Percentiles rank a stretch among this genome's conserved stretches.
Conservation (phyloP, 23 tunicate species). For the Trididemnum nubilum region DNA sequence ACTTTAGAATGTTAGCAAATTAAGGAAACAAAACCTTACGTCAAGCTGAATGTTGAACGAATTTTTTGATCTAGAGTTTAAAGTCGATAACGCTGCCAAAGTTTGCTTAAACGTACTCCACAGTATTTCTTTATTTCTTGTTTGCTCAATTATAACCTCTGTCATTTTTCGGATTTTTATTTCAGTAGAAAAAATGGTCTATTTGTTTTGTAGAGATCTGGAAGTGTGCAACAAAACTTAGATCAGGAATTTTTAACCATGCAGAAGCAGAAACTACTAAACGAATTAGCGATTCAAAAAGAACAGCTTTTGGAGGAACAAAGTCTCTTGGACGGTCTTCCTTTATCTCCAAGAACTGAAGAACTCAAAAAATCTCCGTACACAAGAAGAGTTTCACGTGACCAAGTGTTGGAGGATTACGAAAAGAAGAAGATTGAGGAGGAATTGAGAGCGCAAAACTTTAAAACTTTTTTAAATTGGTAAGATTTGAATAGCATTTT, state of each 20-base stretch:
- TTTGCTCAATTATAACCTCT: too few relatives aligned
- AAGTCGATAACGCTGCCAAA: too few relatives aligned
- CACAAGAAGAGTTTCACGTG: slow-evolving; percentile 28
- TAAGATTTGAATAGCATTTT: slow-evolving; percentile 24
- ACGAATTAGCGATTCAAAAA: slow-evolving; percentile 47
- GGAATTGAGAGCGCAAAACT: slow-evolving; percentile 54
- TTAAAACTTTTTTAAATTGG: slow-evolving; percentile 53
- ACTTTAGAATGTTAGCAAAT: too few relatives aligned
- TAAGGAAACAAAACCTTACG: too few relatives aligned
- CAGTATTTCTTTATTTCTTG: too few relatives aligned
- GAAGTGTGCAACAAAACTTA: not conserved
- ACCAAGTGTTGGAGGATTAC: slow-evolving; percentile 47
- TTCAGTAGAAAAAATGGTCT: too few relatives aligned
- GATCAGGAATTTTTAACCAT: slow-evolving; percentile 27
- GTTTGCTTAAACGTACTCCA: too few relatives aligned
- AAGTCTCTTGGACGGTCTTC: slow-evolving; percentile 26
- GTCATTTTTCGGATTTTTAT: too few relatives aligned
- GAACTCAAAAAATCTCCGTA: not conserved
- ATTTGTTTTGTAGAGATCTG: not conserved
- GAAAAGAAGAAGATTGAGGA: slow-evolving; percentile 54
- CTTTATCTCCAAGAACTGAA: not conserved
- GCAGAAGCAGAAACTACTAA: slow-evolving; percentile 55
- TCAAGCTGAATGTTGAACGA: too few relatives aligned
- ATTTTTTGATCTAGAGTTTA: too few relatives aligned
- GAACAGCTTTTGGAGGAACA: slow-evolving; percentile 58